A percentile compares a stretch with the other conserved stretches of the same genome.
Conservation (phyloP, 2,797 vertebrate species). For the Poeciliopsis presidionis region DNA sequence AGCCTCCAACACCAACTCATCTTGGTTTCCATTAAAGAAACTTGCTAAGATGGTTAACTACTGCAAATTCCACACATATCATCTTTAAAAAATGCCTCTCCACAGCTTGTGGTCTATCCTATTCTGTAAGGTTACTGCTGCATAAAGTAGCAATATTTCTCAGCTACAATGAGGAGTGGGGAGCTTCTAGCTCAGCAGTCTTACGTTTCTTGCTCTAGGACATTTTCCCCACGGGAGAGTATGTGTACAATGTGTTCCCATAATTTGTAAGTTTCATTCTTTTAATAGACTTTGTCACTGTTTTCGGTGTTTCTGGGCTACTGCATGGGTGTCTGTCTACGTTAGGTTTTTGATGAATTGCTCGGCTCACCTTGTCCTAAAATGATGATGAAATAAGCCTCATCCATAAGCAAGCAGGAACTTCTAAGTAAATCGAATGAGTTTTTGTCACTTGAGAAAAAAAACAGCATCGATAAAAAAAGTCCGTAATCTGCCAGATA, state of each 20-base stretch:
- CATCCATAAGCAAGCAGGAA: background rate
- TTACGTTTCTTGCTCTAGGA: background rate
- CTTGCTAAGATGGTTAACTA: background rate
- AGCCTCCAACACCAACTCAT: background rate
- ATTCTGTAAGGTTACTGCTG: background rate
- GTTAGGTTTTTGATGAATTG: conserved; percentile 49
- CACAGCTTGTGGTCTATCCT: background rate
- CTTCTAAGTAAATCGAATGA: conserved; percentile 22
- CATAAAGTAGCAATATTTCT: background rate
- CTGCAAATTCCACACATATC: background rate
- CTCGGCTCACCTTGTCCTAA: conserved; percentile 21
- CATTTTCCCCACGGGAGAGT: conserved; percentile 9
- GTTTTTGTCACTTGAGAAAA: conserved; percentile 21
- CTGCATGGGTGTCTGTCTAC: conserved; percentile 33
- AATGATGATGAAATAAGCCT: conserved; percentile 10
- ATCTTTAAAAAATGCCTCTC: background rate
- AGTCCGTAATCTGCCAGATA: background rate
- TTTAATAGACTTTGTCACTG: conserved; percentile 11
- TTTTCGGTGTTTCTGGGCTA: conserved; percentile 56
- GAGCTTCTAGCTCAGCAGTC: background rate
- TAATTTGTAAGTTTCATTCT: conserved; percentile 23
- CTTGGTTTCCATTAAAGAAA: background rate
- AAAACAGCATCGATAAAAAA: conserved; percentile 4
- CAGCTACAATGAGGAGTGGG: background rate
- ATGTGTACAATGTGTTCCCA: background rate